A percentile compares a stretch with the other conserved stretches of the same genome.
Evolutionary conservation across 1,140 invertebrate species (phyloP).

Genomic region (Tyrophagus putrescentiae): DNA sequence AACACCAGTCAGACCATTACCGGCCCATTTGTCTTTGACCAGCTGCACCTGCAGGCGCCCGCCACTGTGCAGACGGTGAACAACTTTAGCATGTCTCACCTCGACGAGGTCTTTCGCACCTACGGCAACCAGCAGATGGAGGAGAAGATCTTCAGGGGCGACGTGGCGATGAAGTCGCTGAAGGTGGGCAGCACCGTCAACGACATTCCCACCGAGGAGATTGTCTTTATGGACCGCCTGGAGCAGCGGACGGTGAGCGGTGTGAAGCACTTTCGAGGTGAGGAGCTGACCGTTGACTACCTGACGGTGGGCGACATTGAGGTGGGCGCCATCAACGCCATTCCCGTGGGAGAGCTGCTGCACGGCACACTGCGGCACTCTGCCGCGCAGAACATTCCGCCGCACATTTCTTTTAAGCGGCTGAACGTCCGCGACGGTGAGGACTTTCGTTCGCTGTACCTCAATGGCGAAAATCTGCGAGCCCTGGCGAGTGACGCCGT

Average conservation of each 20-base stretch:
- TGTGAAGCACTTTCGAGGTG: not conserved
- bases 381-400: not conserved
- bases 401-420: not conserved
- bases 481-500: not conserved
- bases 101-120: not conserved
- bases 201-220: slow-evolving; percentile 6
- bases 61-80: not conserved
- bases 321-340: not conserved
- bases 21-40: not conserved
- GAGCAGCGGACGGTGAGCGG: not conserved
- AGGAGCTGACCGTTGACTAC: not conserved
- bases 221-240: not conserved
- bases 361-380: not conserved
- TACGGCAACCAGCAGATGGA: not conserved
- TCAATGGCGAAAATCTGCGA: not conserved
- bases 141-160: not conserved
- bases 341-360: not conserved
- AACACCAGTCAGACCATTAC: not conserved
- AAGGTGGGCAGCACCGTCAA: not conserved
- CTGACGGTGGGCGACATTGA: not conserved
- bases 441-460: not conserved
- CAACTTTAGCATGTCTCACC: not conserved
- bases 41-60: not conserved
- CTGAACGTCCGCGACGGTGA: not conserved
- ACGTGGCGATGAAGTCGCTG: not conserved